phyloP scores from a whole-genome alignment of 2,113 vertebrate species.

The Mustela lutreola region DNA sequence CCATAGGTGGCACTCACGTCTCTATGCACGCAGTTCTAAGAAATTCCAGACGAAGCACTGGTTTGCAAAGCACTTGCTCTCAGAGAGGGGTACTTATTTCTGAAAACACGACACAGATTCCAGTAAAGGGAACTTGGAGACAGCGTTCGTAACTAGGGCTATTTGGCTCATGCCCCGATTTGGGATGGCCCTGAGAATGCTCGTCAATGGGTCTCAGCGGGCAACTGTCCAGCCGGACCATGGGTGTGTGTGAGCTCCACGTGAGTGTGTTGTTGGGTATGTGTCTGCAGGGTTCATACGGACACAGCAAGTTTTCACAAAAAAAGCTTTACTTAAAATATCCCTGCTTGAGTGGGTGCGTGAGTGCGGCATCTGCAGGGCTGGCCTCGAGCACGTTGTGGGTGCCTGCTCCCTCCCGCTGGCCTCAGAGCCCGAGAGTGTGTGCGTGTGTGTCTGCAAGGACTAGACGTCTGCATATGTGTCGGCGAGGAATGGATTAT shows the following conservation, averaged over 20 bases:
- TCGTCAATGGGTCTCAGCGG: neutral
- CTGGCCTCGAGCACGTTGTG: rapidly evolving
- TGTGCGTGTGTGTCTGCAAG: neutral
- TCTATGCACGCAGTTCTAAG: conserved; percentile 71
- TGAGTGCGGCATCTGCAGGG: rapidly evolving
- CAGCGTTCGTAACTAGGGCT: neutral
- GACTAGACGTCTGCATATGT: no score
- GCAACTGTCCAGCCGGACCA: no score
- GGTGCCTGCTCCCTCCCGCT: neutral
- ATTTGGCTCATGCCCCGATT: rapidly evolving
- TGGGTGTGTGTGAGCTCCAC: rapidly evolving
- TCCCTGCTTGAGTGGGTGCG: rapidly evolving
- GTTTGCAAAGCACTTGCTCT: conserved; percentile 20
- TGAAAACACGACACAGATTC: rapidly evolving
- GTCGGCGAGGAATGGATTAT: no score
- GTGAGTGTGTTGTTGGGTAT: rapidly evolving
- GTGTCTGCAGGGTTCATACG: neutral
- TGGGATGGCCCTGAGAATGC: neutral
- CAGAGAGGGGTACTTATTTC: neutral
- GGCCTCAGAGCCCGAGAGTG: neutral
- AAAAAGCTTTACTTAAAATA: no score
- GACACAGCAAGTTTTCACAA: neutral
- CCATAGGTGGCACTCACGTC: conserved; percentile 86
- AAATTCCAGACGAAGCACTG: conserved; percentile 28
- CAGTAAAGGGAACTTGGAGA: neutral